These are phyloP conservation scores for Mungos mungo DNA, from an alignment of 2,113 vertebrate species.

Conservation along the genomic window DNA sequence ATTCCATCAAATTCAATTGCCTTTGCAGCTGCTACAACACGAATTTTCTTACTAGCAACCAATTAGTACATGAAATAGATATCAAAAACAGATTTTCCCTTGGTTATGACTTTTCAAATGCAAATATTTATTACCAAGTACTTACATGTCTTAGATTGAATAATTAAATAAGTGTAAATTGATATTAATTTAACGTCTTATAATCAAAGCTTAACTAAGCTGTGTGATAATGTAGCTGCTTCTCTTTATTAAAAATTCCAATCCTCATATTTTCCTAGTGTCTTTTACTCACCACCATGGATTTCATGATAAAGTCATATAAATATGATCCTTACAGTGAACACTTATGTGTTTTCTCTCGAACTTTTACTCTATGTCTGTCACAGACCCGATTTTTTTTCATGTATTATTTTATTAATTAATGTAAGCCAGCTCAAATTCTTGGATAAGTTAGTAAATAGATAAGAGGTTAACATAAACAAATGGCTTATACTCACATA, in stretches of 20 bases:
- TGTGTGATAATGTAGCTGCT: background rate
- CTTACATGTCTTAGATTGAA: background rate
- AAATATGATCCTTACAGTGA: background rate
- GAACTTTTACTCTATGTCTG: background rate
- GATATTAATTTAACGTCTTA: constrained; percentile 40
- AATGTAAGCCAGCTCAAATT: background rate
- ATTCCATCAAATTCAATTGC: background rate
- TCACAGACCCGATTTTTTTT: background rate
- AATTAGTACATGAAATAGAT: constrained; percentile 43
- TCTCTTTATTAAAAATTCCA: constrained; percentile 35
- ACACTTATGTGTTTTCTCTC: background rate
- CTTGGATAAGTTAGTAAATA: background rate
- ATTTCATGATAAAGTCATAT: constrained; percentile 40
- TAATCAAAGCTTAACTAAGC: constrained; percentile 46
- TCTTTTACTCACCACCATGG: background rate
- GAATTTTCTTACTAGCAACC: background rate
- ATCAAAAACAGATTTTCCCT: background rate
- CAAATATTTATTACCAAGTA: background rate
- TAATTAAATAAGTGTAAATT: constrained; percentile 17
- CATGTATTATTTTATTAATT: background rate
- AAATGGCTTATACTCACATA: background rate
- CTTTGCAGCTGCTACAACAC: background rate
- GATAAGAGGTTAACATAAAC: background rate
- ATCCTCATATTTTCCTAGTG: background rate
- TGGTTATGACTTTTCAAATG: constrained; percentile 32